Percentiles rank a stretch among this genome's conserved stretches.
Conservation (phyloP, 2,113 vertebrate genomes). For the Hippocampus guttulatus region DNA sequence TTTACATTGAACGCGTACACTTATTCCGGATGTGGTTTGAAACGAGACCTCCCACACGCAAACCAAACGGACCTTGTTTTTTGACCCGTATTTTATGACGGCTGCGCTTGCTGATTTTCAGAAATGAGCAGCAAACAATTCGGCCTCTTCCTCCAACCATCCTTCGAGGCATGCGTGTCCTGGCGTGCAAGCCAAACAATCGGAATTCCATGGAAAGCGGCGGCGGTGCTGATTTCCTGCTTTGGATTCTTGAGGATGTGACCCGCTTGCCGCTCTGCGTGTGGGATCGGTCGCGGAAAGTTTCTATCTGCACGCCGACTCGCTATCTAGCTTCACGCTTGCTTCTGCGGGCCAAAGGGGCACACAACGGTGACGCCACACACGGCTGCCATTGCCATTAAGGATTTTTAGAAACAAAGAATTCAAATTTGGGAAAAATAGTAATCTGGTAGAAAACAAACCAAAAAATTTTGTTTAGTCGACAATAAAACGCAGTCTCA, state of each 20-base stretch:
- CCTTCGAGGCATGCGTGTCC: conserved; percentile 46
- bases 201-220: conserved; percentile 33
- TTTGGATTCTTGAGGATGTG: conserved; percentile 67
- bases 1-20: background rate
- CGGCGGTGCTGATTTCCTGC: conserved; percentile 62
- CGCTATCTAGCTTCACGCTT: conserved; percentile 51
- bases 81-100: background rate
- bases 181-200: conserved; percentile 54
- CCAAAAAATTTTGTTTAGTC: too few relatives aligned
- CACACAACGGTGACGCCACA: conserved; percentile 26
- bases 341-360: conserved; percentile 32
- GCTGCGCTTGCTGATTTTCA: conserved; percentile 8
- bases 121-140: conserved; percentile 7
- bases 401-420: too few relatives aligned
- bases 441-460: too few relatives aligned
- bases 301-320: conserved; percentile 40
- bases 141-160: conserved; percentile 16
- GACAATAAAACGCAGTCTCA: too few relatives aligned
- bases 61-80: background rate
- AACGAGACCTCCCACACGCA: background rate
- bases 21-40: background rate
- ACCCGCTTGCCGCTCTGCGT: conserved; percentile 44
- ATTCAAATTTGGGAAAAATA: too few relatives aligned
- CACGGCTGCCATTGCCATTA: background rate
- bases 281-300: conserved; percentile 55